Conservation (phyloP, 2,888 invertebrate genomes). For the Ennomos fuscantarius region DNA sequence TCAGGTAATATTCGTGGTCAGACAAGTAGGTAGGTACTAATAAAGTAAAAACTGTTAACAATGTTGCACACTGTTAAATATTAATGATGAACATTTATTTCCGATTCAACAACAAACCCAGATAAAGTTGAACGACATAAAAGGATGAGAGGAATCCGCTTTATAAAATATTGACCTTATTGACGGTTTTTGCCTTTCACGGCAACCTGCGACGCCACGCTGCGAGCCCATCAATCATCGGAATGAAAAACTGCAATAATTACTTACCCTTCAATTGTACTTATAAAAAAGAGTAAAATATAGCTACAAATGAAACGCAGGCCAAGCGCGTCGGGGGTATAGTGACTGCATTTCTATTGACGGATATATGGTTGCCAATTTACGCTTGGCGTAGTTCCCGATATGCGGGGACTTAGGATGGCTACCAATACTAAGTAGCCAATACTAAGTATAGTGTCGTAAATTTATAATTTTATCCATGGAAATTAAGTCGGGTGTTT, state of each 20-base stretch:
- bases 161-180: constrained; percentile 19
- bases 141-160: constrained; percentile 10
- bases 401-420: no score
- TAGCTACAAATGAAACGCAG: no score
- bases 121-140: constrained; percentile 13
- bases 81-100: constrained; percentile 18
- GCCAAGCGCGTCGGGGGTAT: no score
- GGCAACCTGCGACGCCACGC: constrained; percentile 5
- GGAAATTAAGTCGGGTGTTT: no score
- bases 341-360: no score
- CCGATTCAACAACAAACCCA: constrained; percentile 1
- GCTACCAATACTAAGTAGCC: no score
- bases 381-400: neutral
- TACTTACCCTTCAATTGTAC: constrained; percentile 13
- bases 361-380: constrained; percentile 15
- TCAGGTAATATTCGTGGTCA: no score
- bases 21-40: constrained; percentile 14
- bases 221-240: constrained; percentile 9
- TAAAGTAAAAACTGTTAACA: constrained; percentile 1
- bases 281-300: no score
- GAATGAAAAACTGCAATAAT: constrained; percentile 18
- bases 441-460: no score
- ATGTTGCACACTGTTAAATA: constrained; percentile 11
- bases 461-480: no score
- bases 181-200: constrained; percentile 8